Percentiles rank a stretch among this genome's conserved stretches.
Conservation (phyloP, 2,888 invertebrate genomes). For the Drosophila pseudotakahashii region DNA sequence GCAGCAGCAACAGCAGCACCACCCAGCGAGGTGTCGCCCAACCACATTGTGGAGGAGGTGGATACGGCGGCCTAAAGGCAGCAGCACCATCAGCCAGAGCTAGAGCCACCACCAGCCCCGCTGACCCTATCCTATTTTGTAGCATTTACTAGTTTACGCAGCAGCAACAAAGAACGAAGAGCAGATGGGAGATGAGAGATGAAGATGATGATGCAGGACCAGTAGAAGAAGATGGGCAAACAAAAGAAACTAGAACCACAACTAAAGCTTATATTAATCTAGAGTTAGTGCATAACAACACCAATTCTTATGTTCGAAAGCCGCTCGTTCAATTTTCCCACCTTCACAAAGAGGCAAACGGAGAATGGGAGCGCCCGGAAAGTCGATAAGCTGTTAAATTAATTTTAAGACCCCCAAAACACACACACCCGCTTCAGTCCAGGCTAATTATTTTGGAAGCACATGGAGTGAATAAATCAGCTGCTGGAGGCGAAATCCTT, state of each 20-base stretch:
- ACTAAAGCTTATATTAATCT: slow-evolving; percentile 31
- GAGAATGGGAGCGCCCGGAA: slow-evolving; percentile 7
- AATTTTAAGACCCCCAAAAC: slow-evolving; percentile 53
- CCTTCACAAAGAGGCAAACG: neutral
- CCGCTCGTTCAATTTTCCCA: neutral
- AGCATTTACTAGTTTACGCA: slow-evolving; percentile 68
- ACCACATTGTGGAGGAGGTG: slow-evolving; percentile 84
- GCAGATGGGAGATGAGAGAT: neutral
- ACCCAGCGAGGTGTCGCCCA: slow-evolving; percentile 82
- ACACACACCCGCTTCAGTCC: slow-evolving; percentile 9
- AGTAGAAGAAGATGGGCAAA: slow-evolving; percentile 17
- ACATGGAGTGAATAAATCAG: neutral
- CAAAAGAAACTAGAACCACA: slow-evolving; percentile 28
- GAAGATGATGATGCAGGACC: neutral
- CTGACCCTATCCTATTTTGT: slow-evolving; percentile 45
- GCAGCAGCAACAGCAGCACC: slow-evolving; percentile 61
- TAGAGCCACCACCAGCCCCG: slow-evolving; percentile 5
- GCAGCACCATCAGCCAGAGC: neutral
- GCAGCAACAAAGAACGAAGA: slow-evolving; percentile 12
- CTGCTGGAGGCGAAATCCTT: slow-evolving; percentile 20
- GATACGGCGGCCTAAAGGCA: slow-evolving; percentile 83
- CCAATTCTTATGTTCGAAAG: slow-evolving; percentile 13
- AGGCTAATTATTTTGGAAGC: neutral
- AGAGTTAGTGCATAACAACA: slow-evolving; percentile 21
- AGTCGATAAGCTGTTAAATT: slow-evolving; percentile 60